Evolutionary conservation across 2,797 vertebrate genomes (phyloP).

Genomic region (Anomalospiza imberbis): DNA sequence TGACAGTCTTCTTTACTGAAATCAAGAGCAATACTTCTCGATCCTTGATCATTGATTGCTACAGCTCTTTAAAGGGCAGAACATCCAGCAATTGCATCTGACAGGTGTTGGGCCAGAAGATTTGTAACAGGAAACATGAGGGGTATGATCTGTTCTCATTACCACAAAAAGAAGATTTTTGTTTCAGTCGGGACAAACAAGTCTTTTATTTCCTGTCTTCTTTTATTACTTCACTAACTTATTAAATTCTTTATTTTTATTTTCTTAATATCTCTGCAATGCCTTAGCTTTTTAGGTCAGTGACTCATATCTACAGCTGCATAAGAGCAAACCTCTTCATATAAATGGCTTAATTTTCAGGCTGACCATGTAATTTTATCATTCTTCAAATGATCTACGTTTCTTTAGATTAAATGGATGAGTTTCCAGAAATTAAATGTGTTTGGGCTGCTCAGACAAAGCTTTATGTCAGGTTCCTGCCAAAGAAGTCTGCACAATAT

Average conservation of each 20-base stretch:
- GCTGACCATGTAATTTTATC: conserved; percentile 11
- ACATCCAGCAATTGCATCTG: background rate
- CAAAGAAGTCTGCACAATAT: background rate
- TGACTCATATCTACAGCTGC: conserved; percentile 24
- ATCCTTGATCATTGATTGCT: background rate
- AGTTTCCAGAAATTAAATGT: background rate
- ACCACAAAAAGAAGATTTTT: background rate
- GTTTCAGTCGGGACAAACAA: background rate
- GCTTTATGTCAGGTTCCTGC: background rate
- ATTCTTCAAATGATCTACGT: conserved; percentile 12
- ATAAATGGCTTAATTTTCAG: conserved; percentile 38
- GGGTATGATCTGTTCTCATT: background rate
- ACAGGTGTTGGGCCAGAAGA: background rate
- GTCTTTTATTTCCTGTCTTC: background rate
- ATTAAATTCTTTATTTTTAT: conserved; percentile 26
- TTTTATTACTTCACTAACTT: conserved; percentile 29
- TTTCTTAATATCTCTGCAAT: background rate
- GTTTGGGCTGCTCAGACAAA: background rate
- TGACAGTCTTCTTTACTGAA: background rate
- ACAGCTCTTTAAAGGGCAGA: background rate
- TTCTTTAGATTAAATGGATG: conserved; percentile 4
- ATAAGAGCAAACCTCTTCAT: background rate
- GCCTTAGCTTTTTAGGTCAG: background rate
- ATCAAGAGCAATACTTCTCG: background rate
- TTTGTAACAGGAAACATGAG: background rate